Evolutionary conservation across 2,888 invertebrate genomes (phyloP), one percentile per base, ranked within the genome.

Genomic region (Orthosia gothica): DNA sequence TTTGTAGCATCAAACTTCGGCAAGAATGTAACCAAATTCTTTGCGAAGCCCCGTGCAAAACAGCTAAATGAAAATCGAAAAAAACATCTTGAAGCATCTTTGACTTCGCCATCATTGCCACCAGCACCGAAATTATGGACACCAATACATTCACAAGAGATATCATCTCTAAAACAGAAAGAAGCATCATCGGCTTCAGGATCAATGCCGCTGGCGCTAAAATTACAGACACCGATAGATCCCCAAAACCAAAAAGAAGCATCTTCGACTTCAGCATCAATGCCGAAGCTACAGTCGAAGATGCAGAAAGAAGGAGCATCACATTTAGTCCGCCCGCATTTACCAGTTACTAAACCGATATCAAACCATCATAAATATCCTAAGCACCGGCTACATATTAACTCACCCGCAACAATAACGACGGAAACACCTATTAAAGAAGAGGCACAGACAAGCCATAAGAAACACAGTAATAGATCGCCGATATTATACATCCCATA

Each of bases 1-100:
- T 73, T 90, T 20, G 85, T 85, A 45, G 79, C 88, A 45, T 76
- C 86, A 67, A 87, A 85, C 4, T 75, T 90, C 0, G 91, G 88
- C 5, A 75, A 80, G 50, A 81, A 61, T 7, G n/a, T 54, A 32
- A 32, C 32, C 32, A 32, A 32, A 32, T 32, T 32, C 5, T 32
- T 32, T 32, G 32, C 32, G 20, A 12, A 7, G 58, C 70, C 83
- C 4, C 77, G 87, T 70, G 76, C 23, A 20, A 62, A 68, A 58
- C 66, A 62, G 16, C 32, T 16, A 16, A n/a, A 61, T 40, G n/a
- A 57, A 58, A 32, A 32, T 2, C 32, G 7, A 7, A 32, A 32
- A 32, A 7, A 32, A 32, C 32, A 32, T 32, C 32, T 32, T 32
- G 32, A 32, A 32, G 32, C 32, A 32, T 32, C 32, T 32, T 32